Base-by-base conservation (phyloP, 1,140 invertebrate species). In the Megalonaias nervosa region DNA sequence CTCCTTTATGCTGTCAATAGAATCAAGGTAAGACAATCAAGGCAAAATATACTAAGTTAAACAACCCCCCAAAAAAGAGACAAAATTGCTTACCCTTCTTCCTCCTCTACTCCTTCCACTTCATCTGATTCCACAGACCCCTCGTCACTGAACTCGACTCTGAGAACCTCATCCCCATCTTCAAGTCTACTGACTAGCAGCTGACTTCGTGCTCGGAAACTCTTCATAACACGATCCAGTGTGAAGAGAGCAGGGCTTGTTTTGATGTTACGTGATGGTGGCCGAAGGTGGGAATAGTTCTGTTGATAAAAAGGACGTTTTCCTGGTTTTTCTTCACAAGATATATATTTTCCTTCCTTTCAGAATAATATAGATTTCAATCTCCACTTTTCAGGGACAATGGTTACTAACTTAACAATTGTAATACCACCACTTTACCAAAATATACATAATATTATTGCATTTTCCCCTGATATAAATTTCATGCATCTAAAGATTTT, bases 121-220 rank as follows among this genome's bases (percentile, higher is more conserved):
- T 62, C 48, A 60, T 23, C 65, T 71, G 69, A 55, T 13, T 82
- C 80, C 17, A 62, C 78, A 12, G 74, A 60, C n/a, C 61, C 71
- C 23, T 84, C 81, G 67, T 89, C 85, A 66, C 83, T 80, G 77
- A 89, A 90, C 19, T 81, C 84, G 67, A 85, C 86, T 64, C 90
- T 89, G 55, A 90, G 77, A 48, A 91, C 90, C 23, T 91, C 87
- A 81, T 91, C 90, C 21, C 77, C 79, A 65, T 91, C 90, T 76
- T 91, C 90, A 5, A 91, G 81, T 11, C 85, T 74, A 57, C 84
- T 88, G 3, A 90, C 86, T 60, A 91, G 72, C 23, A 91, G 71
- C 84, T 91, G 90, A 75, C 88, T 90, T 1, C 89, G 82, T 1
- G 90, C 90, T 13, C 89, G 81, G 82, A 91, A 91, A 81, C 88